Base-by-base conservation (phyloP, 2,113 vertebrate genomes). In the Pao palembangensis region DNA sequence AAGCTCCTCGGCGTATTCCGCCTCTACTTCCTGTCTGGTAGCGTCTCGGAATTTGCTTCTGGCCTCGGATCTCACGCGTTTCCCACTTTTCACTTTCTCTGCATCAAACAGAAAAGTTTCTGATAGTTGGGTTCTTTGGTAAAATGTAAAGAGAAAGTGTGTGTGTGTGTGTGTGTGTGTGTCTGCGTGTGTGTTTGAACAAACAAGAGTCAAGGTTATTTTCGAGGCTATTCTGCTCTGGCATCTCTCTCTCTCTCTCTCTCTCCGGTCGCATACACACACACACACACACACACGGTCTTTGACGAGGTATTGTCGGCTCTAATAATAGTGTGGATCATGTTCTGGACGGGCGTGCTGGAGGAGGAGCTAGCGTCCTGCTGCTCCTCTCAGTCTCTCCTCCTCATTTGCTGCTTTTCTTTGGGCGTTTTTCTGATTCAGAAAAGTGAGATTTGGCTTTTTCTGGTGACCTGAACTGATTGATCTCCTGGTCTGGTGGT, bases 261-360 rank as follows among this genome's bases (percentile, higher is more conserved):
- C 3, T 28, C 25, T 28, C 25, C 25, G 34, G 21, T 23, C 2
- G 21, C 66, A 28, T 54, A 42, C 57, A 18, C 57, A 31, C 58
- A 47, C 63, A 50, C 56, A 42, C 47, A 55, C 61, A 42, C 43
- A 57, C 53, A 43, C 56, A 56, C 49, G 47, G 50, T 31, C 56
- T 44, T 61, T 43, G 49, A 64, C 34, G 55, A 48, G 64, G 51
- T 55, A 71, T 82, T 79, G 81, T 85, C 83, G 60, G 76, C 80
- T 85, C 85, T 87, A 87, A 88, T 76, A 87, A 87, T 88, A 88
- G 82, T 28, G 62, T 21, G 79, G 72, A 64, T 87, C 83, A 46
- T 70, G 80, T 85, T 85, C 62, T 46, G 61, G 49, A 48, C 52
- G 1, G 60, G 18, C 50, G 25, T 46, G 56, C 48, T 57, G 59